Percentiles rank a stretch among this genome's conserved stretches.
phyloP scores from a whole-genome alignment of 2,113 vertebrate genomes.

The Halcyon senegalensis region DNA sequence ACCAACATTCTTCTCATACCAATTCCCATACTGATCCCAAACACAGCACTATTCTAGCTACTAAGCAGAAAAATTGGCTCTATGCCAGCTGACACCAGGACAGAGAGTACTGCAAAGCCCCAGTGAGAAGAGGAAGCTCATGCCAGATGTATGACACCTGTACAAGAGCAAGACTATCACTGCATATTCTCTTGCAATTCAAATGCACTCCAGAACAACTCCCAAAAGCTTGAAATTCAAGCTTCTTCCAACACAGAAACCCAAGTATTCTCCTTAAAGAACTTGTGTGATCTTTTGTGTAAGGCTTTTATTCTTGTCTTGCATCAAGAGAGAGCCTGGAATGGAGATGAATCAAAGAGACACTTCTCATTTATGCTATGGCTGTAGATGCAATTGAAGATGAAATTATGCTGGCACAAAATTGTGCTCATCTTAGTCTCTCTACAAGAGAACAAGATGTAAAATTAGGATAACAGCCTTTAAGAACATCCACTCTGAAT shows the following conservation, averaged over 20 bases:
- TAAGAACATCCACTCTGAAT: background rate
- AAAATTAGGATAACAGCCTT: slow-evolving; percentile 15
- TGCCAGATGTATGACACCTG: background rate
- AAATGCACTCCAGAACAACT: background rate
- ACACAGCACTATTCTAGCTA: background rate
- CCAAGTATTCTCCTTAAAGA: background rate
- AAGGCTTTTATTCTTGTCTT: background rate
- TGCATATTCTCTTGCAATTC: background rate
- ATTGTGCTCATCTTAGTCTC: background rate
- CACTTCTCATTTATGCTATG: background rate
- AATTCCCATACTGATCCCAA: background rate
- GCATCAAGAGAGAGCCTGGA: background rate
- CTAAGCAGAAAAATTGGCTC: background rate
- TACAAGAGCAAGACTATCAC: background rate
- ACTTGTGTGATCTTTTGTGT: background rate
- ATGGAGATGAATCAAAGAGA: background rate
- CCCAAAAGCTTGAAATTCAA: background rate
- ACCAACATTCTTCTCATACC: background rate
- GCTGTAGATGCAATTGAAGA: background rate
- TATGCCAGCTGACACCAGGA: background rate
- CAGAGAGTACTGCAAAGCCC: background rate
- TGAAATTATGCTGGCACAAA: slow-evolving; percentile 12
- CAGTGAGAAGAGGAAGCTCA: background rate
- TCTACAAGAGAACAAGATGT: background rate
- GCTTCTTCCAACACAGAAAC: background rate